phyloP scores from a whole-genome alignment of 2,888 invertebrate genomes.

The Anoplius nigerrimus region DNA sequence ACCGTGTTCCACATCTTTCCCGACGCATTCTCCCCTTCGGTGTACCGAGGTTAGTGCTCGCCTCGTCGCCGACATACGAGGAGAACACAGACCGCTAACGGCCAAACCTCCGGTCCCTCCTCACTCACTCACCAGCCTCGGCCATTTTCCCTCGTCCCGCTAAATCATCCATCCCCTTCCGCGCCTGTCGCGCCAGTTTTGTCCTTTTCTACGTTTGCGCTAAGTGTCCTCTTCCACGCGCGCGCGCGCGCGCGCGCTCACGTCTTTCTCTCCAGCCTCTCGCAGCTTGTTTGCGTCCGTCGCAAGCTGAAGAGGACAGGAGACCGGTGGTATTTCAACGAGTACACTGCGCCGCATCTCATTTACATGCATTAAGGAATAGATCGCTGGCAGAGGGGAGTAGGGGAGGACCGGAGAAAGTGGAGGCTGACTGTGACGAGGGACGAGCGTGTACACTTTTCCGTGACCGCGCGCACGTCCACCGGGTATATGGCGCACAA shows the following conservation, averaged over 20 bases:
- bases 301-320: slow-evolving; percentile 17
- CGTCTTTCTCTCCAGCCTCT: too few relatives aligned
- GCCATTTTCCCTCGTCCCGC: slow-evolving; percentile 25
- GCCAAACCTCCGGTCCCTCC: neutral
- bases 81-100: neutral
- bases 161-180: slow-evolving; percentile 2
- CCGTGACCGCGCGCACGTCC: too few relatives aligned
- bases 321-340: slow-evolving; percentile 44
- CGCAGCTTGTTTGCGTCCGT: too few relatives aligned
- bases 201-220: neutral
- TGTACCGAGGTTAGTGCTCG: neutral
- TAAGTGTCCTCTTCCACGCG: neutral
- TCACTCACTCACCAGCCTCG: slow-evolving; percentile 13
- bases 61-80: neutral
- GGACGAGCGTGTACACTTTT: neutral
- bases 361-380: slow-evolving; percentile 61
- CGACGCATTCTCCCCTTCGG: slow-evolving; percentile 32
- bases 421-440: neutral
- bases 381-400: slow-evolving; percentile 39
- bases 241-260: neutral
- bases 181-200: slow-evolving; percentile 17
- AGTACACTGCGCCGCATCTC: slow-evolving; percentile 56
- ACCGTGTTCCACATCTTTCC: slow-evolving; percentile 35
- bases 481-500: too few relatives aligned
- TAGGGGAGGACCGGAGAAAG: slow-evolving; percentile 5